Evolutionary conservation across 2,888 invertebrate species (phyloP).

Genomic region (Anodontia alba): DNA sequence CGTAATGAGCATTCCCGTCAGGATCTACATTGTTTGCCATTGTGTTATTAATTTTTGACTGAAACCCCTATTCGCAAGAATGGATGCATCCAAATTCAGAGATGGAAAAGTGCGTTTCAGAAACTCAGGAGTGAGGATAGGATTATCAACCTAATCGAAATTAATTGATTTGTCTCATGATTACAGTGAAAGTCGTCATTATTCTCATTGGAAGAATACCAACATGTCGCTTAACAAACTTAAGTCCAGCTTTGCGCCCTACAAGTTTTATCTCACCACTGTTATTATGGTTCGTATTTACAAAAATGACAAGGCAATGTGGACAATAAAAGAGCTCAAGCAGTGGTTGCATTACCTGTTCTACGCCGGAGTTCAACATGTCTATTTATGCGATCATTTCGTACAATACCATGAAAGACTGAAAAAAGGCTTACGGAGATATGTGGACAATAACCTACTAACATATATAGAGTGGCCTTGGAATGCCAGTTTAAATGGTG

Average conservation of each 20-base stretch:
- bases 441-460: conserved; percentile 35
- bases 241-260: not conserved
- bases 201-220: too few species aligned
- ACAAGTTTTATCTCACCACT: conserved; percentile 15
- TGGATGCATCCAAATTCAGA: too few species aligned
- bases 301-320: conserved; percentile 46
- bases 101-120: too few species aligned
- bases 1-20: too few species aligned
- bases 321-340: conserved; percentile 50
- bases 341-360: conserved; percentile 61
- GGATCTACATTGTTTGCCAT: too few species aligned
- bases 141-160: too few species aligned
- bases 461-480: conserved; percentile 40
- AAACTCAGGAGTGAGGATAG: too few species aligned
- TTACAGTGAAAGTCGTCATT: too few species aligned
- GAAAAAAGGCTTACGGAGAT: conserved; percentile 18
- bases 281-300: conserved; percentile 46
- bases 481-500: conserved; percentile 19
- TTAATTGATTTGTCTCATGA: too few species aligned
- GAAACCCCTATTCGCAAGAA: too few species aligned
- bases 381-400: conserved; percentile 58
- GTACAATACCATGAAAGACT: conserved; percentile 27
- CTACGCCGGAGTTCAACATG: conserved; percentile 53
- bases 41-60: too few species aligned
- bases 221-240: too few species aligned